Base-by-base conservation (phyloP, 2,797 vertebrate species). In the Neolamprologus multifasciatus region DNA sequence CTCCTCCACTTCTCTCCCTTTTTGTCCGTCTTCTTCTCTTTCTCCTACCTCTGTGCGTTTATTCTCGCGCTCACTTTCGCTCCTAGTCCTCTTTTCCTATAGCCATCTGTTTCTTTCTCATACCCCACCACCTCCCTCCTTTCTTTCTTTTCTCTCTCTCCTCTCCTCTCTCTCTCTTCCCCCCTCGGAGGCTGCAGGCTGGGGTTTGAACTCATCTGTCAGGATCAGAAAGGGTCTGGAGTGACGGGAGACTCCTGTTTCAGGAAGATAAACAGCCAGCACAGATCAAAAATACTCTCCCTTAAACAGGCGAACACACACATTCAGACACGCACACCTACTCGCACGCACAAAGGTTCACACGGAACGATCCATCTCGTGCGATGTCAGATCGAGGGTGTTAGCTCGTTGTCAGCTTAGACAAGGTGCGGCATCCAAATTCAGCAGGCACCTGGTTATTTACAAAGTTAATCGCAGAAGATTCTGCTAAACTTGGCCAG, bases 201-300 rank as follows among this genome's bases (percentile, higher is more conserved):
- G 91, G 88, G 94, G 93, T 94, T 64, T 93, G 93, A 94, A 95
- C 93, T 95, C 94, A 94, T 95, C 94, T 95, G 95, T 95, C 94
- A 95, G 94, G 94, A 95, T 96, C 94, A 96, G 94, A 95, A 94
- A 92, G 92, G 89, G 94, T 86, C 94, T 93, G 93, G 93, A 95
- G 92, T 95, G 95, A 95, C 82, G 90, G 90, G 90, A 94, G 94
- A 94, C 93, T 95, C 94, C 94, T 95, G 95, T 94, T 95, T 93
- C 89, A 92, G 91, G 77, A 93, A 96, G 95, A 96, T 95, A 95
- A 96, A 95, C 94, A 96, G 93, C 90, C 88, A 94, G 90, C 88
- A 9, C 89, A 94, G 93, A 95, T 95, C 94, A 94, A 95, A 64
- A 94, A 95, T 95, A 92, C 90, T 91, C 89, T 89, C 74, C 78